phyloP scores from a whole-genome alignment of 2,888 invertebrate species.

The Agrochola macilenta region DNA sequence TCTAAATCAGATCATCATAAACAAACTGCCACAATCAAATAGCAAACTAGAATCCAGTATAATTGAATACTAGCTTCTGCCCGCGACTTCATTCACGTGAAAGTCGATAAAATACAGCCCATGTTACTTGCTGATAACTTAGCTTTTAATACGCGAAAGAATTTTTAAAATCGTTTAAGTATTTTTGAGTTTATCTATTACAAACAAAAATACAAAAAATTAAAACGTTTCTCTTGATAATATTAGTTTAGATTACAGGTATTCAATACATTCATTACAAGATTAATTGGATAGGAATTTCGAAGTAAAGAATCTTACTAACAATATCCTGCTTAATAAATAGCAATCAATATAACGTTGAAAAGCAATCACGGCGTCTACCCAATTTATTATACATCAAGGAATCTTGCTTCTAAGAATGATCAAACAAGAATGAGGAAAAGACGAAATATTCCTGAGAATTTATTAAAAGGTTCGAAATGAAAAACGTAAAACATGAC shows the following conservation, averaged over 20 bases:
- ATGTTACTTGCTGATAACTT: too few species aligned
- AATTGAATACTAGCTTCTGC: background rate
- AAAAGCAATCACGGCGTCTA: conserved; percentile 49
- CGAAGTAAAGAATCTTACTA: conserved; percentile 2
- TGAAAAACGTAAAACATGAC: conserved; percentile 18
- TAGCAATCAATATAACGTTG: conserved; percentile 39
- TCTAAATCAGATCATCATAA: conserved; percentile 9
- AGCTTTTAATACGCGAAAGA: too few species aligned
- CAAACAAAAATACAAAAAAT: too few species aligned
- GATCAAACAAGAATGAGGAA: conserved; percentile 39
- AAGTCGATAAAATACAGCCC: too few species aligned
- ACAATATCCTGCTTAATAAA: conserved; percentile 39
- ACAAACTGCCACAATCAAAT: background rate
- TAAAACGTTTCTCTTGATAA: too few species aligned
- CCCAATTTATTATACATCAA: conserved; percentile 45
- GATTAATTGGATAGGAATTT: conserved; percentile 24
- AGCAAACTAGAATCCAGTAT: background rate
- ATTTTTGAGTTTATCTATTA: too few species aligned
- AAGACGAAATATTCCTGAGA: conserved; percentile 46
- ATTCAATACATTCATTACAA: conserved; percentile 5
- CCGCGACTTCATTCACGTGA: too few species aligned
- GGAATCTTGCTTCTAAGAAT: conserved; percentile 53
- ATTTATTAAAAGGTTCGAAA: conserved; percentile 33
- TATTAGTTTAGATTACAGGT: background rate
- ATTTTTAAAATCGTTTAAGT: too few species aligned